phyloP scores from a whole-genome alignment of 2,888 invertebrate species.

The Hypomecis atomaria region DNA sequence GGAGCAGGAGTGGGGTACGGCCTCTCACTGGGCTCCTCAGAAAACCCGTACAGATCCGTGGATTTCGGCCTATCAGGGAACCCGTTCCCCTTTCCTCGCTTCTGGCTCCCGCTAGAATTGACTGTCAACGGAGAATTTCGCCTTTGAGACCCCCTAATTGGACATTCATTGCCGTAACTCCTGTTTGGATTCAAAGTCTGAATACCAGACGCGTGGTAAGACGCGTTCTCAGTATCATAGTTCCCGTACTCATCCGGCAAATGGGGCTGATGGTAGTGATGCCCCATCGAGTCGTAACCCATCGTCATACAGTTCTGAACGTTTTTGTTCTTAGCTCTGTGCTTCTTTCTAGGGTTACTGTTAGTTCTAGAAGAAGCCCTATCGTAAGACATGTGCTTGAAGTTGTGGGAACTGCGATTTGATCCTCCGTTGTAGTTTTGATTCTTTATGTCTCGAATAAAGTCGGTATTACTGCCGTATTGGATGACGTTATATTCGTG shows the following conservation, averaged over 20 bases:
- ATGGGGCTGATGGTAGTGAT: slow-evolving; percentile 83
- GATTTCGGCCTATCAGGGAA: slow-evolving; percentile 88
- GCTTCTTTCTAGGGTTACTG: slow-evolving; percentile 81
- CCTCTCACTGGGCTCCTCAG: slow-evolving; percentile 76
- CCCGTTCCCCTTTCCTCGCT: slow-evolving; percentile 76
- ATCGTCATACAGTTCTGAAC: slow-evolving; percentile 85
- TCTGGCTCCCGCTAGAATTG: slow-evolving; percentile 80
- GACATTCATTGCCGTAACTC: slow-evolving; percentile 75
- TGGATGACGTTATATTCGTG: slow-evolving; percentile 83
- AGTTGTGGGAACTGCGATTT: slow-evolving; percentile 79
- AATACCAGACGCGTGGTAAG: slow-evolving; percentile 81
- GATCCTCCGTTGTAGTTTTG: slow-evolving; percentile 83
- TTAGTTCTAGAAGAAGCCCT: slow-evolving; percentile 80
- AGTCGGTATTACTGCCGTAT: slow-evolving; percentile 80
- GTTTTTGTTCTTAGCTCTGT: slow-evolving; percentile 79
- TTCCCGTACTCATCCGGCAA: slow-evolving; percentile 79
- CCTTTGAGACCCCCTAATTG: slow-evolving; percentile 73
- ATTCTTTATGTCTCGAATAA: slow-evolving; percentile 80
- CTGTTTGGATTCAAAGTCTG: slow-evolving; percentile 81
- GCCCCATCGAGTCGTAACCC: slow-evolving; percentile 83
- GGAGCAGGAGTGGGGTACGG: slow-evolving; percentile 81
- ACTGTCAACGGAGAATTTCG: slow-evolving; percentile 77
- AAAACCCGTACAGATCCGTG: slow-evolving; percentile 85
- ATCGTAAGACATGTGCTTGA: slow-evolving; percentile 82
- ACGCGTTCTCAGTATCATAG: slow-evolving; percentile 78